These are phyloP conservation scores for Beris morrisii DNA, from an alignment of 2,888 invertebrate genomes.

Conservation along the genomic window DNA sequence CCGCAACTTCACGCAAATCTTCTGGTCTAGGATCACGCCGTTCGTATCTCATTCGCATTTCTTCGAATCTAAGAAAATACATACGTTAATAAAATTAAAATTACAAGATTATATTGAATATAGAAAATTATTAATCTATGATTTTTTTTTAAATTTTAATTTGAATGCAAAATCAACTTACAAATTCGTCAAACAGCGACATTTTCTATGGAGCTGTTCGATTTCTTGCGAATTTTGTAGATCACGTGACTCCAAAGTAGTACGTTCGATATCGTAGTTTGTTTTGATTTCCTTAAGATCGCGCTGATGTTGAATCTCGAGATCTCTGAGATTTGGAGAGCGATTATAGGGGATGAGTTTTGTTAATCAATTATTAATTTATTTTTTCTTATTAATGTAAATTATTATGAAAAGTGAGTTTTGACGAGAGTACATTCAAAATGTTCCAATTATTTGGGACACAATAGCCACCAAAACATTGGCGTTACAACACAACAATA, in stretches of 20 bases:
- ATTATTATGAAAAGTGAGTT: slow-evolving; percentile 7
- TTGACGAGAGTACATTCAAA: background rate
- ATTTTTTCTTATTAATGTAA: slow-evolving; percentile 2
- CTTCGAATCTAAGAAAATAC: slow-evolving; percentile 58
- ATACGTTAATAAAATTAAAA: slow-evolving; percentile 14
- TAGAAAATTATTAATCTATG: background rate
- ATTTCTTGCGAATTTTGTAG: slow-evolving; percentile 61
- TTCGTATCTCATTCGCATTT: slow-evolving; percentile 62
- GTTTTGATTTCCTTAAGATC: slow-evolving; percentile 54
- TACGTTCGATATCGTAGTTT: slow-evolving; percentile 54
- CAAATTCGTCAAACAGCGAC: slow-evolving; percentile 62
- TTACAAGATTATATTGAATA: no score
- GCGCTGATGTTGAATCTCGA: slow-evolving; percentile 56
- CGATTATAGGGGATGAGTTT: slow-evolving; percentile 36
- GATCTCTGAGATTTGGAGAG: slow-evolving; percentile 53
- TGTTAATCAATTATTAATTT: background rate
- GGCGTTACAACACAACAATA: background rate
- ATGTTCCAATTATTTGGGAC: background rate
- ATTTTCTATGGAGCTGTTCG: slow-evolving; percentile 61
- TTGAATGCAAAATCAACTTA: slow-evolving; percentile 53
- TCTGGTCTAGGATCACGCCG: slow-evolving; percentile 61
- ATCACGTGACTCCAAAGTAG: slow-evolving; percentile 54
- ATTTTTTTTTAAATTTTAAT: background rate
- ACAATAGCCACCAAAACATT: no score
- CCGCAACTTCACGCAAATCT: slow-evolving; percentile 61